Evolutionary conservation across 1,140 invertebrate genomes (phyloP), one percentile per base, ranked within the genome.

Genomic region (Zaprionus kolodkinae): DNA sequence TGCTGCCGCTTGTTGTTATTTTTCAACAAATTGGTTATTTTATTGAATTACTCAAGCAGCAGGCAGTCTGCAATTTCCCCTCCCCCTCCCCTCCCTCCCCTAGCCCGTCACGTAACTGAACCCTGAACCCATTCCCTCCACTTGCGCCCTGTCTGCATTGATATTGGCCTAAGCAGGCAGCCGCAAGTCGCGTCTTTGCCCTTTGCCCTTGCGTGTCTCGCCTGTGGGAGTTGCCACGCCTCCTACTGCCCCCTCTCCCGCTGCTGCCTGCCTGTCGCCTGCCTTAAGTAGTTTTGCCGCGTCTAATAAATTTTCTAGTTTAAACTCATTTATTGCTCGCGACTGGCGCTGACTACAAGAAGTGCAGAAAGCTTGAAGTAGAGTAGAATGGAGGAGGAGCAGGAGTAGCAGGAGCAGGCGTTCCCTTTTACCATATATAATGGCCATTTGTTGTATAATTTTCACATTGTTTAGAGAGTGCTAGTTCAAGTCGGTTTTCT

Each of bases 41-140:
- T 88, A 88, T 88, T 88, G 84, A 88, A 88, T 88, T 88, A 88
- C 84, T 87, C 84, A 87, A 87, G 84, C 84, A 84, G 85, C 84
- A 84, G 84, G 77, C 59, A 50, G 54, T 66, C 80, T 52, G 10
- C 10, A 27, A n/a, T 12, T 6, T n/a, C 17, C 38, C 40, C 12
- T 15, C 30, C 30, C 25, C 50, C n/a, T n/a, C n/a, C n/a, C n/a
- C n/a, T n/a, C n/a, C 33, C 57, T 1, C 48, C 52, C 11, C 45
- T 17, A 36, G 21, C 21, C 33, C 33, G 4, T 6, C 0, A 15
- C 52, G 55, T 40, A 50, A 50, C 54, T 64, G 52, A 65, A 56
- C 38, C 62, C 43, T 11, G 9, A 59, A 27, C 38, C 27, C 40
- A 48, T 62, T 50, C 27, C 27, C 27, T n/a, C 36, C 54, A 55